phyloP scores from a whole-genome alignment of 1,140 invertebrate genomes.

The Drosophila baimaii region DNA sequence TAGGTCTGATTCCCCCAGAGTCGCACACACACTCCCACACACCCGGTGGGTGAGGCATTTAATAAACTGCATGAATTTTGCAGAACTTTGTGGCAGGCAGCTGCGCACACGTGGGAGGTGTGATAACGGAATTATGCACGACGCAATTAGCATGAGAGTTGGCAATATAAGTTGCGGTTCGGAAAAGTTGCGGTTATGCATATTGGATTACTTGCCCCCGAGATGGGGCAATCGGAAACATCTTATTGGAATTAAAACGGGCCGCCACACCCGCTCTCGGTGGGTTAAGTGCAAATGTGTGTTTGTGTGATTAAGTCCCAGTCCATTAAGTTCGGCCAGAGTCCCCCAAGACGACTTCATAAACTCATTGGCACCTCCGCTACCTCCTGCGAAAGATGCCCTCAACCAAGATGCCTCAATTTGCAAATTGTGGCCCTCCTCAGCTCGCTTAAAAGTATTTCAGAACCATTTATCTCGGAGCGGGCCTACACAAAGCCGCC shows the following conservation, averaged over 20 bases:
- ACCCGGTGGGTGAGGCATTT: slow-evolving; percentile 32
- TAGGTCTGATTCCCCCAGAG: slow-evolving; percentile 33
- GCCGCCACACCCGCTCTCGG: background rate
- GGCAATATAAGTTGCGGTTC: slow-evolving; percentile 5
- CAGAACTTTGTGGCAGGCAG: slow-evolving; percentile 23
- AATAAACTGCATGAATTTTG: slow-evolving; percentile 50
- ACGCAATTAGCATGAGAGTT: slow-evolving; percentile 20
- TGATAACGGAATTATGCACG: slow-evolving; percentile 19
- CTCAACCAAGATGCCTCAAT: slow-evolving; percentile 41
- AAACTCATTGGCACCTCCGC: slow-evolving; percentile 59
- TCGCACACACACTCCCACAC: background rate
- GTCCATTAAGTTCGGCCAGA: background rate
- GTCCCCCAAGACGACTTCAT: slow-evolving; percentile 10
- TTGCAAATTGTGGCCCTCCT: slow-evolving; percentile 60
- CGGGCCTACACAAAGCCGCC: slow-evolving; percentile 9
- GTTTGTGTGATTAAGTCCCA: slow-evolving; percentile 8
- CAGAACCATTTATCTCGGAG: slow-evolving; percentile 71
- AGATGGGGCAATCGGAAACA: background rate
- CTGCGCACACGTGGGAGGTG: background rate
- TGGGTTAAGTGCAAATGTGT: background rate
- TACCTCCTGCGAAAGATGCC: slow-evolving; percentile 14
- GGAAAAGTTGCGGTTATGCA: slow-evolving; percentile 8
- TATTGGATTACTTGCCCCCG: slow-evolving; percentile 3
- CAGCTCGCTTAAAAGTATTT: slow-evolving; percentile 59
- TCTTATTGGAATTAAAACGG: slow-evolving; percentile 15